Evolutionary conservation across 2,888 invertebrate genomes (phyloP).

Genomic region (Latrodectus hesperus): DNA sequence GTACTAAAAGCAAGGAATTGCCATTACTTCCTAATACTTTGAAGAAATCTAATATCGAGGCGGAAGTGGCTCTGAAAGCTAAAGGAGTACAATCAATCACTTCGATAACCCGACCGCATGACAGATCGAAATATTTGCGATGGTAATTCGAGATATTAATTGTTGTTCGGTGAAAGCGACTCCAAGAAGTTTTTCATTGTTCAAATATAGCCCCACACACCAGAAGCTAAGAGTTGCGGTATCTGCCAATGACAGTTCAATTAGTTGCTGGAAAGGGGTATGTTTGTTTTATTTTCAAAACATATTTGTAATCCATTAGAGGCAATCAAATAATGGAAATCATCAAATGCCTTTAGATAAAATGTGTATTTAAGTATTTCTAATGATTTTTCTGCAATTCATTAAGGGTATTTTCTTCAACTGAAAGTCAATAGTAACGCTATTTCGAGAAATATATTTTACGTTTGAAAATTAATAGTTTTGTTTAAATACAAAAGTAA

Average conservation of each 20-base stretch:
- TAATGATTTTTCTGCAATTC: too few species aligned
- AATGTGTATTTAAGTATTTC: too few species aligned
- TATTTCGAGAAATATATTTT: too few species aligned
- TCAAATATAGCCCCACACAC: not conserved
- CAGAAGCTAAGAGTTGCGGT: not conserved
- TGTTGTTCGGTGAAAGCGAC: constrained; percentile 6
- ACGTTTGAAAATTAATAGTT: too few species aligned
- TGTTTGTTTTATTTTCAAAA: not conserved
- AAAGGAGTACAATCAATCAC: constrained; percentile 36
- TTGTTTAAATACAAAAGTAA: too few species aligned
- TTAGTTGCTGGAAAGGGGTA: not conserved
- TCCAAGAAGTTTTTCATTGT: constrained; percentile 2
- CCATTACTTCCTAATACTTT: not conserved
- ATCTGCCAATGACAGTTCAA: not conserved
- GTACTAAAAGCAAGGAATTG: too few species aligned
- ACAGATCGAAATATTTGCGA: constrained; percentile 59
- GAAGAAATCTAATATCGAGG: constrained; percentile 43
- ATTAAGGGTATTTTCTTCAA: too few species aligned
- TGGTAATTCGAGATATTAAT: constrained; percentile 49
- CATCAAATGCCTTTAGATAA: too few species aligned
- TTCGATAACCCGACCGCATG: constrained; percentile 34
- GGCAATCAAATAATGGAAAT: too few species aligned
- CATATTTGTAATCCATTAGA: not conserved
- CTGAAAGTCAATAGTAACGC: too few species aligned
- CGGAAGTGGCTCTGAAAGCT: constrained; percentile 25